Percentiles rank a stretch among this genome's conserved stretches.
Conservation (phyloP, 2,888 invertebrate species). For the Xestia sexstrigata region DNA sequence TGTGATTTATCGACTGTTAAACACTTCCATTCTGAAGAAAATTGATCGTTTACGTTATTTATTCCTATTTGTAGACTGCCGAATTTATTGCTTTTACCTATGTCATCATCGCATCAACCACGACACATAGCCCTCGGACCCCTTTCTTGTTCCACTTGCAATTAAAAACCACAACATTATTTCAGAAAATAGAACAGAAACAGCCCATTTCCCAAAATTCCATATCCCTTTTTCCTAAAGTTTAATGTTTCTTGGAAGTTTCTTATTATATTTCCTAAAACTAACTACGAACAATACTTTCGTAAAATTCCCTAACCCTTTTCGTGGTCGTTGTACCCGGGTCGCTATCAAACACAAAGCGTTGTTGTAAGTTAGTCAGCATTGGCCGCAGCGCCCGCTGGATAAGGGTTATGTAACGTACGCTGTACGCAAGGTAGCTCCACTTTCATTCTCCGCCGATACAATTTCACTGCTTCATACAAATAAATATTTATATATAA, state of each 20-base stretch:
- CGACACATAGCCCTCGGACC: not conserved
- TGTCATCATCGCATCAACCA: not conserved
- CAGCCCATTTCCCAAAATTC: not conserved
- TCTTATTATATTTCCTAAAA: not conserved
- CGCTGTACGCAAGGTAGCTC: conserved; percentile 55
- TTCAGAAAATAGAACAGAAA: not conserved
- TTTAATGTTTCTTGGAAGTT: too few relatives aligned
- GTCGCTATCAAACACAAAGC: conserved; percentile 67
- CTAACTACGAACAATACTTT: not conserved
- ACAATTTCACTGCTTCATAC: conserved; percentile 58
- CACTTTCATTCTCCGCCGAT: conserved; percentile 66
- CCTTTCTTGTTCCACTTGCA: not conserved
- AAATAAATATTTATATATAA: conserved; percentile 37
- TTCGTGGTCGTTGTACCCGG: conserved; percentile 47
- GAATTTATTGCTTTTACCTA: not conserved
- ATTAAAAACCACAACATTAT: not conserved
- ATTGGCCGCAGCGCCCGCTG: conserved; percentile 49
- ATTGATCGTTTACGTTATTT: conserved; percentile 1
- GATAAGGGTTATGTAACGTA: conserved; percentile 67
- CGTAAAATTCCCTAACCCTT: conserved; percentile 2
- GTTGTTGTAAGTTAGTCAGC: conserved; percentile 57
- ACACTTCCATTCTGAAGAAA: conserved; percentile 15
- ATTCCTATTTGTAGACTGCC: not conserved
- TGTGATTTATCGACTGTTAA: conserved; percentile 44
- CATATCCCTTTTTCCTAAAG: not conserved